Conservation (phyloP, 2,888 invertebrate species). For the Ferdinandea cuprea region DNA sequence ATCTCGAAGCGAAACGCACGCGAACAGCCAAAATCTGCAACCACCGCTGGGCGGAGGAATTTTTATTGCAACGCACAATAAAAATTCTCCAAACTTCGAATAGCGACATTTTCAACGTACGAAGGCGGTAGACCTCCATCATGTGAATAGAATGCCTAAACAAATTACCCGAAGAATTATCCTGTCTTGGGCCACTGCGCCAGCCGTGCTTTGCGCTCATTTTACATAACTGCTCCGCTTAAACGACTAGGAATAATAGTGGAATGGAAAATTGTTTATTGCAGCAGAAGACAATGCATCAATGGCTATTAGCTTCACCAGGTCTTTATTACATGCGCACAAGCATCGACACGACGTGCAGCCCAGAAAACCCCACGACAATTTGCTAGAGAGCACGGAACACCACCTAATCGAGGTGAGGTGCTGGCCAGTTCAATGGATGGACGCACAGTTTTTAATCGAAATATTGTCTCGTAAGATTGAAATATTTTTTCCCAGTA, state of each 20-base stretch:
- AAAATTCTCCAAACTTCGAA: conserved; percentile 48
- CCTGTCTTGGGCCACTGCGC: conserved; percentile 21
- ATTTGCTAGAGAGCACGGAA: conserved; percentile 24
- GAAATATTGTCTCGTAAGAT: conserved; percentile 58
- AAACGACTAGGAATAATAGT: conserved; percentile 28
- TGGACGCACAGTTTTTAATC: conserved; percentile 35
- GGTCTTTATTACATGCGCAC: conserved; percentile 31
- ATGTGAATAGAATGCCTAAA: conserved; percentile 8
- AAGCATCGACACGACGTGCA: neutral
- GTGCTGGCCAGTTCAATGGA: conserved; percentile 20
- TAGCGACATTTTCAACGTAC: conserved; percentile 15
- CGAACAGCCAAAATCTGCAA: neutral
- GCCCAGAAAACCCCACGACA: conserved; percentile 28
- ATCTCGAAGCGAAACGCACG: neutral
- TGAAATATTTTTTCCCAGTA: conserved; percentile 49
- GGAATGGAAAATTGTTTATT: conserved; percentile 62
- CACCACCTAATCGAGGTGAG: conserved; percentile 10
- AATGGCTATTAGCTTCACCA: conserved; percentile 60
- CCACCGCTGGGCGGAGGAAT: conserved; percentile 47
- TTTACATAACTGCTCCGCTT: conserved; percentile 53
- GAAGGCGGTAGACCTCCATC: conserved; percentile 16
- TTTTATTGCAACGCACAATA: conserved; percentile 64
- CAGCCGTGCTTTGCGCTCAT: conserved; percentile 30
- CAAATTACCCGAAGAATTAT: conserved; percentile 42
- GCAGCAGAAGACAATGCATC: conserved; percentile 68